Conservation (phyloP, 2,888 invertebrate genomes). For the Pandemis heparana region DNA sequence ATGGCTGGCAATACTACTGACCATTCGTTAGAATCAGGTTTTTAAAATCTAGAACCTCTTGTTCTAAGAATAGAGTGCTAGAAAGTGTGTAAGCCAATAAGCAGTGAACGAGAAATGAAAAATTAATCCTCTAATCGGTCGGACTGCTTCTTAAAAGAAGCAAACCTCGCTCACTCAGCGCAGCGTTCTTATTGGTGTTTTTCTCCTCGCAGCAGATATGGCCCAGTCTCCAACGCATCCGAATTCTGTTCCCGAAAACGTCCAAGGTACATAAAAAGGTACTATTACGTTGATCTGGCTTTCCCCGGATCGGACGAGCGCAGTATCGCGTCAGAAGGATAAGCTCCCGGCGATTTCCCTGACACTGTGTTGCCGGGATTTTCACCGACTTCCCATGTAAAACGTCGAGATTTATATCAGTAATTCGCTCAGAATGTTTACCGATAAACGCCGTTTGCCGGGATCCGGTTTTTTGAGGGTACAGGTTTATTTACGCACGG, state of each 20-base stretch:
- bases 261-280: conserved; percentile 3
- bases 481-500: neutral
- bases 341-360: conserved; percentile 28
- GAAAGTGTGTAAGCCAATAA: too few species aligned
- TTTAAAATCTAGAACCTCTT: too few species aligned
- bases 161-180: too few species aligned
- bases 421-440: conserved; percentile 8
- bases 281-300: conserved; percentile 24
- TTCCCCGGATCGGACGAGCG: neutral
- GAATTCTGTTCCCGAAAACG: neutral
- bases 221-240: neutral
- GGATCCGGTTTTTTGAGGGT: neutral
- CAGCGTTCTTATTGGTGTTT: too few species aligned
- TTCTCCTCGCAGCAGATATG: too few species aligned
- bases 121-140: too few species aligned
- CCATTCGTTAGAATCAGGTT: too few species aligned
- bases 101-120: too few species aligned
- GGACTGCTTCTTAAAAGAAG: too few species aligned
- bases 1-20: too few species aligned
- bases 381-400: conserved; percentile 10
- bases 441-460: conserved; percentile 3
- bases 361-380: conserved; percentile 9
- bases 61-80: too few species aligned
- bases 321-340: conserved; percentile 13
- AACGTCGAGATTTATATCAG: conserved; percentile 19